phyloP scores from a whole-genome alignment of 2,113 vertebrate genomes.

The Colaptes auratus region DNA sequence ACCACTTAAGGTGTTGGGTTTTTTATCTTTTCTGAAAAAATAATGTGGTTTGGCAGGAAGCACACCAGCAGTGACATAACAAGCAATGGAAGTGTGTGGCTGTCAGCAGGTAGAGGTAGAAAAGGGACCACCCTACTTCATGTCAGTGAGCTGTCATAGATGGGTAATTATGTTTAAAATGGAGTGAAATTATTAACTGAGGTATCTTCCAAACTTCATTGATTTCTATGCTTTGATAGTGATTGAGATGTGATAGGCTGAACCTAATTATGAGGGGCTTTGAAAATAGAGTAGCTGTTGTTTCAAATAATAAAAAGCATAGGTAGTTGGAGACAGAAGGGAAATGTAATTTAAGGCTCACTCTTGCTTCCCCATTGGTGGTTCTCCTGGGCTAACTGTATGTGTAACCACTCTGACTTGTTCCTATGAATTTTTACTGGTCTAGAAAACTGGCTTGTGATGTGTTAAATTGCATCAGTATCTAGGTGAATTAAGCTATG shows the following conservation, averaged over 20 bases:
- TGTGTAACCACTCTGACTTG: not conserved
- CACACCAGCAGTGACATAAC: not conserved
- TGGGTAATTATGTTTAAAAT: not conserved
- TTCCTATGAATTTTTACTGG: not conserved
- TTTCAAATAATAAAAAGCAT: not conserved
- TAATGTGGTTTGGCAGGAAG: not conserved
- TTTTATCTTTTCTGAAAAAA: not conserved
- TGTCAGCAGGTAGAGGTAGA: not conserved
- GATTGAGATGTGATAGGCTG: not conserved
- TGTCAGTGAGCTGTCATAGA: not conserved
- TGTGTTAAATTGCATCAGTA: not conserved
- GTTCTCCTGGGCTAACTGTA: not conserved
- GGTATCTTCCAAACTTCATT: not conserved
- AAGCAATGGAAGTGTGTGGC: not conserved
- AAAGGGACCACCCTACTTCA: not conserved
- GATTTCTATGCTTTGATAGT: not conserved
- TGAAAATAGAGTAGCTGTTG: not conserved
- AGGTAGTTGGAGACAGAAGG: not conserved
- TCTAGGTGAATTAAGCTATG: not conserved
- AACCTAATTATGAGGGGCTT: not conserved
- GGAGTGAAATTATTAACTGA: not conserved
- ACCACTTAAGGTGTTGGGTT: not conserved
- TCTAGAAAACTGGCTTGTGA: not conserved
- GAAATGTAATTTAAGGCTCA: not conserved
- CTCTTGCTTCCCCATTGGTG: not conserved